Evolutionary conservation across 2,797 vertebrate species (phyloP), one percentile per base, ranked within the genome.

Genomic region (Gymnothorax reevesii): DNA sequence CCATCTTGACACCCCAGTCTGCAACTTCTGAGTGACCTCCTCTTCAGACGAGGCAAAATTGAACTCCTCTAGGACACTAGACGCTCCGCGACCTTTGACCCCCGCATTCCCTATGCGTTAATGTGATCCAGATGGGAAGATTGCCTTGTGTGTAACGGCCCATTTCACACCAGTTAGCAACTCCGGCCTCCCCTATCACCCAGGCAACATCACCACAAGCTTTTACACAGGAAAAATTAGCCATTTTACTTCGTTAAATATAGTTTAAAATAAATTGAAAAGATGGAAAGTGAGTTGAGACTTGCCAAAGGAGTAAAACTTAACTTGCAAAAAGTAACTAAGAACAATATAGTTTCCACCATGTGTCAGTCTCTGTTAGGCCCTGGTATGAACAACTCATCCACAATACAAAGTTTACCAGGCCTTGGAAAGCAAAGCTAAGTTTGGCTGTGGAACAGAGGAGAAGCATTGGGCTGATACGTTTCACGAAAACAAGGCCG

Each of bases 61-160:
- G 75, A 83, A 73, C 59, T 27, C 25, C 57, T 33, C 66, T n/a
- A 84, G 54, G 25, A 87, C 59, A 22, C 22, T 22, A 85, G 71
- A 85, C 55, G 54, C 69, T 7, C n/a, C 3, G n/a, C 10, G 33
- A 73, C 49, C 71, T 57, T 85, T 85, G 49, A 73, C 84, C 69
- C 66, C n/a, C 22, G 55, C 57, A 17, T 62, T 75, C 27, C 2
- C 57, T 60, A 12, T 9, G 22, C n/a, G 12, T 60, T 52, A 87
- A 84, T 84, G 82, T n/a, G n/a, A 42, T 33, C 55, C 57, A 87
- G 82, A 73, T 60, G 27, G 60, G 71, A 3, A n/a, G 42, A 77
- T 22, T 13, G 20, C 52, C 73, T 8, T 13, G 66, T 3, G 33
- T 20, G 73, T 27, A 25, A 83, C 9, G 82, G 33, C n/a, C 82